Percentiles rank a stretch among this genome's conserved stretches.
phyloP scores from a whole-genome alignment of 2,888 invertebrate species.

The Ceraclea dissimilis region DNA sequence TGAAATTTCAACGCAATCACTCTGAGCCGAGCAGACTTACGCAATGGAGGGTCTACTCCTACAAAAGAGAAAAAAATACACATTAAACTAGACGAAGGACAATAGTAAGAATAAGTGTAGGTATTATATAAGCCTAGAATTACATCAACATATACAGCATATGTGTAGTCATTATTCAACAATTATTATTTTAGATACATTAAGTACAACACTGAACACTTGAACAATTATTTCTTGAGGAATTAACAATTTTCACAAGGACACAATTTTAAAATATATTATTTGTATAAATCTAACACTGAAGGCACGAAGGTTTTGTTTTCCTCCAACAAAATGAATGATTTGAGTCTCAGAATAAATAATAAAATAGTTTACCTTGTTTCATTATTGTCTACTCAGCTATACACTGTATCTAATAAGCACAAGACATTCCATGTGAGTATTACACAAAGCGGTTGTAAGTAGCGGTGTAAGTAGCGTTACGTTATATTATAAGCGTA shows the following conservation, averaged over 20 bases:
- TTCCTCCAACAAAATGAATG: too few species aligned
- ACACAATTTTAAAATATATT: too few species aligned
- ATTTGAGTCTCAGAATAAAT: too few species aligned
- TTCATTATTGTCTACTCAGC: too few species aligned
- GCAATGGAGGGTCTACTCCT: conserved; percentile 53
- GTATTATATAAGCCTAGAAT: too few species aligned
- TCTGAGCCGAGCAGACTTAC: conserved; percentile 37
- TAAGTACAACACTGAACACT: background rate
- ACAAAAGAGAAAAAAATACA: conserved; percentile 45
- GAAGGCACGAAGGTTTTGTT: too few species aligned
- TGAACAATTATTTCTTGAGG: background rate
- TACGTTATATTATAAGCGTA: conserved; percentile 12
- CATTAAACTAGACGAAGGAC: conserved; percentile 14
- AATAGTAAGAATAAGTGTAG: background rate
- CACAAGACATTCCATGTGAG: too few species aligned
- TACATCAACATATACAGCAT: background rate
- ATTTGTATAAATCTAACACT: too few species aligned
- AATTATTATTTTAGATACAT: background rate
- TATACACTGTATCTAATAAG: too few species aligned
- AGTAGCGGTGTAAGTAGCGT: too few species aligned
- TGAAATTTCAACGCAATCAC: conserved; percentile 23
- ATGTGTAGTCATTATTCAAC: background rate
- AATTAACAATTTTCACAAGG: background rate
- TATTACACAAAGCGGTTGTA: too few species aligned
- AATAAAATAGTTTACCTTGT: too few species aligned